A percentile compares a stretch with the other conserved stretches of the same genome.
Conservation (phyloP, 2,888 invertebrate genomes). For the Cryptosula pallasiana region DNA sequence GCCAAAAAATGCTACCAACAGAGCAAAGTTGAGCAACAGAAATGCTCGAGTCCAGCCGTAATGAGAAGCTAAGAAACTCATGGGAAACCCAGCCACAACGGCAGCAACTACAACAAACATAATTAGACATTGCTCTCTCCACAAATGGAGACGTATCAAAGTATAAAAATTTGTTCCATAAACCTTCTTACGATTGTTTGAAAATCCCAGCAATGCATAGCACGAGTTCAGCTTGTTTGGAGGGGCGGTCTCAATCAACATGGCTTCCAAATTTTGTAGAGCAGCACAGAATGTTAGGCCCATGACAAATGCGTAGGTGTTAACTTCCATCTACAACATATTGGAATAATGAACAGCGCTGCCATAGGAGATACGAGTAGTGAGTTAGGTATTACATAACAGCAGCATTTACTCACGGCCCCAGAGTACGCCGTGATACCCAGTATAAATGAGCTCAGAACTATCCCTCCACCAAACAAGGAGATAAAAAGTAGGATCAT, state of each 20-base stretch:
- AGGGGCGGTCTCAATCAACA: slow-evolving; percentile 5
- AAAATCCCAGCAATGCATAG: slow-evolving; percentile 3
- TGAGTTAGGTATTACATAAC: too few relatives aligned
- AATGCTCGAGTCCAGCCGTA: slow-evolving; percentile 17
- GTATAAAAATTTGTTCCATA: too few relatives aligned
- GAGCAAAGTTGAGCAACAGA: slow-evolving; percentile 19
- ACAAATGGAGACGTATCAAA: too few relatives aligned
- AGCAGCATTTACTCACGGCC: not conserved
- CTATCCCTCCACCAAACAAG: slow-evolving; percentile 19
- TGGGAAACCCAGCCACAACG: slow-evolving; percentile 14
- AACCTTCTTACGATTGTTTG: not conserved
- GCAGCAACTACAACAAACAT: not conserved
- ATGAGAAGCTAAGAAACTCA: slow-evolving; percentile 16
- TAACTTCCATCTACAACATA: slow-evolving; percentile 20
- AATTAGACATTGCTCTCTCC: not conserved
- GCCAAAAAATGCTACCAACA: slow-evolving; percentile 13
- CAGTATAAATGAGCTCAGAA: slow-evolving; percentile 17
- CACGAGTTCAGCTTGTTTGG: slow-evolving; percentile 13
- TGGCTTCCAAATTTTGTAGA: slow-evolving; percentile 6
- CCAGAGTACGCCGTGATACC: slow-evolving; percentile 8
- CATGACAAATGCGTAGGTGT: slow-evolving; percentile 9
- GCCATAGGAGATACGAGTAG: too few relatives aligned
- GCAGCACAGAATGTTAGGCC: slow-evolving; percentile 18
- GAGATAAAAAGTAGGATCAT: slow-evolving; percentile 15
- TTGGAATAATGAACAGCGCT: too few relatives aligned